Base-by-base conservation (phyloP, 2,888 invertebrate species). In the Synanthedon tipuliformis region DNA sequence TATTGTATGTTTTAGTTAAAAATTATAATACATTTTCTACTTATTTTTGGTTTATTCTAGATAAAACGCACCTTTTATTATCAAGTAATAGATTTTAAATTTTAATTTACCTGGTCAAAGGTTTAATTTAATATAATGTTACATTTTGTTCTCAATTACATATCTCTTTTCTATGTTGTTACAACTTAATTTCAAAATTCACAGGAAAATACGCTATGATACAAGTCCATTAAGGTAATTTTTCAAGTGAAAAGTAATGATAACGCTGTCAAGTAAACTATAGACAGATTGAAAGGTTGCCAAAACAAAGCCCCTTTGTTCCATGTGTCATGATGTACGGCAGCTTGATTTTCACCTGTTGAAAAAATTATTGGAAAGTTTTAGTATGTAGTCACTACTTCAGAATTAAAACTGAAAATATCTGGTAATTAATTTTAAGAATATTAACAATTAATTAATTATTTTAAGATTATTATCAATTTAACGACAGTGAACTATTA, bases 321-420 rank as follows among this genome's bases (percentile, higher is more conserved):
- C 88, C 90, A 89, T 11, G 89, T 90, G 66, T 90, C 90, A 61
- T 90, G 90, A 61, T 90, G 90, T 51, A 90, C 90, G 1, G 90
- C 90, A 2, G 90, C 90, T 66, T 90, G 90, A 61, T 89, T 90
- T 62, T 90, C 90, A 61, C 90, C 90, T 90, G 75, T 51, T 62
- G 61, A 64, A 49, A 13, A 49, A 49, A 12, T 13, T 45, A 34
- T 34, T 34, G 34, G 34, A 34, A 34, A 34, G 34, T 10, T 34
- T 34, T 34, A 34, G 34, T 34, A 10, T 7, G 34, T 10, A 34
- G 34, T 34, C 34, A 27, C 27, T 27, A 0, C 8, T 27, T 27
- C 8, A 27, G 27, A 27, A 27, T 8, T 27, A 27, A 27, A 27
- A 23, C 1, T 18, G 3, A 18, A 23, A 4, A 23, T 23, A 23